Percentiles rank a stretch among this genome's conserved stretches.
These are phyloP conservation scores for Sycophila texana DNA, from an alignment of 2,888 invertebrate genomes.

Conservation along the genomic window DNA sequence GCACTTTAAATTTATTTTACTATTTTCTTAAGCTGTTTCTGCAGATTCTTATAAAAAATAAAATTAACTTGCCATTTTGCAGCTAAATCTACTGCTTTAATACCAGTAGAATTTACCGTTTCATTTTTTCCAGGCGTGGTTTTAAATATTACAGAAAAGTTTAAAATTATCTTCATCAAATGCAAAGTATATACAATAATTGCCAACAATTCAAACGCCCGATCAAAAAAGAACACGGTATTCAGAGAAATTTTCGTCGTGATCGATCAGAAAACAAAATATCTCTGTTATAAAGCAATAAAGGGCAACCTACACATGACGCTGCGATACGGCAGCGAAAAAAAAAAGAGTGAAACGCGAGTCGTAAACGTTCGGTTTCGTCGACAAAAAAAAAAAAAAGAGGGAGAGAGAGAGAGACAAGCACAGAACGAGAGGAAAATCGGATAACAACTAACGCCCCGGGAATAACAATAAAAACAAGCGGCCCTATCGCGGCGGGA, in stretches of 20 bases:
- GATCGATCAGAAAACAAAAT: constrained; percentile 1
- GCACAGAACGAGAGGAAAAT: constrained; percentile 31
- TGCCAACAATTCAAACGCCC: background rate
- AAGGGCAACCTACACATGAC: constrained; percentile 12
- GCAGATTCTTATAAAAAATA: no score
- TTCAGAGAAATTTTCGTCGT: background rate
- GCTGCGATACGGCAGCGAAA: constrained; percentile 2
- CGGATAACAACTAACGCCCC: constrained; percentile 40
- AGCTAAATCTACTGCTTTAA: no score
- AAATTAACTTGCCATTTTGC: no score
- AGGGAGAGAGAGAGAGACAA: constrained; percentile 1
- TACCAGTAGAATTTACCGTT: no score
- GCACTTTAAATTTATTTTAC: no score
- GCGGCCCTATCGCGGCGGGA: constrained; percentile 29
- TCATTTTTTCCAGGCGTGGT: no score
- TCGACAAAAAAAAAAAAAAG: constrained; percentile 36
- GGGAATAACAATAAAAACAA: constrained; percentile 48
- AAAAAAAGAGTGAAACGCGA: constrained; percentile 9
- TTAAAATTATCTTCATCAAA: no score
- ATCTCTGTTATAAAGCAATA: constrained; percentile 1
- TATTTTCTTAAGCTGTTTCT: no score
- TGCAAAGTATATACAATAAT: background rate
- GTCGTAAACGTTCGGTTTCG: constrained; percentile 39
- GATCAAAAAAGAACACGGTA: background rate
- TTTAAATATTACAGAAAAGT: no score